Percentiles rank a stretch among this genome's conserved stretches.
Evolutionary conservation across 2,888 invertebrate genomes (phyloP).

Genomic region (Synanthedon andrenaeformis): DNA sequence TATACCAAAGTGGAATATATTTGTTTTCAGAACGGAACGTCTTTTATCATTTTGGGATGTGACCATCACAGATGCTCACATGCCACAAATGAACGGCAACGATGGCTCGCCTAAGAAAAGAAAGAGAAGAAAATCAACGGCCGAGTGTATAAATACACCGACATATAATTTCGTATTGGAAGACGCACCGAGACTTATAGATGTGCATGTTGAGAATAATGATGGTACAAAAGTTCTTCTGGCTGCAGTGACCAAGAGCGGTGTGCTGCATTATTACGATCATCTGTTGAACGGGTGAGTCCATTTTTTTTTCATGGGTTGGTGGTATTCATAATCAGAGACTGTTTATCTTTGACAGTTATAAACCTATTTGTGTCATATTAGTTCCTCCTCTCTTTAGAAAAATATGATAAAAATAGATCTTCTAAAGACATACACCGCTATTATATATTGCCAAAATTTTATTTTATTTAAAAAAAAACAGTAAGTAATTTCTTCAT

Average conservation of each 20-base stretch:
- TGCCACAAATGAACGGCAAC: slow-evolving; percentile 39
- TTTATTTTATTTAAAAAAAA: too few relatives aligned
- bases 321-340: too few relatives aligned
- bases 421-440: too few relatives aligned
- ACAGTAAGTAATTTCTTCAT: too few relatives aligned
- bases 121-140: slow-evolving; percentile 38
- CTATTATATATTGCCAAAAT: too few relatives aligned
- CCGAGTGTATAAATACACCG: slow-evolving; percentile 20
- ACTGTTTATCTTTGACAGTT: too few relatives aligned
- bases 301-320: not conserved
- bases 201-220: slow-evolving; percentile 56
- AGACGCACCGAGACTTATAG: slow-evolving; percentile 70
- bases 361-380: too few relatives aligned
- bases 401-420: too few relatives aligned
- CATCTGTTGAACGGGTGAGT: slow-evolving; percentile 81
- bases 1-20: too few relatives aligned
- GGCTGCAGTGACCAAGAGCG: slow-evolving; percentile 77
- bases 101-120: slow-evolving; percentile 39
- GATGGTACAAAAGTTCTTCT: slow-evolving; percentile 62
- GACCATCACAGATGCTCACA: slow-evolving; percentile 35
- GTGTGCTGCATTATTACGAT: slow-evolving; percentile 82
- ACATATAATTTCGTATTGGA: slow-evolving; percentile 76
- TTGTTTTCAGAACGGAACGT: slow-evolving; percentile 46
- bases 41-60: slow-evolving; percentile 62
- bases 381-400: too few relatives aligned